Evolutionary conservation across 2,113 vertebrate species (phyloP), one percentile per base, ranked within the genome.

Genomic region (Uropsilus gracilis): DNA sequence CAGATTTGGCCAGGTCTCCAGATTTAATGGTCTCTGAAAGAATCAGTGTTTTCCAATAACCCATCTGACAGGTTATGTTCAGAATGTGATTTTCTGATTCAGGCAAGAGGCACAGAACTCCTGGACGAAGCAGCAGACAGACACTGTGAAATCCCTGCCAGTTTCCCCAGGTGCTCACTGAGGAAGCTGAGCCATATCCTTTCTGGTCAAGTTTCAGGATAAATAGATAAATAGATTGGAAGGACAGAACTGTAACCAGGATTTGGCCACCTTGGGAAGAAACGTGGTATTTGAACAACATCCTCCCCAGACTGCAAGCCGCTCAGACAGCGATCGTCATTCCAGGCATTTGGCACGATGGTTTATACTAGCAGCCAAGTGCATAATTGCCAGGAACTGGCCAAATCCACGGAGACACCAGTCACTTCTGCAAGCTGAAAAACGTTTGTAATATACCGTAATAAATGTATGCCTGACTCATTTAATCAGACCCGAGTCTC

Each of bases 321-420:
- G 1, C 75, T 90, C 89, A 93, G 93, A 89, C 42, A 0, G 4
- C 48, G 78, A 80, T 75, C 2, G 0, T 71, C 78, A 39, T 59
- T 93, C 46, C 91, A 93, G 86, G 83, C 46, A 13, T 89, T 91
- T 93, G 97, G 95, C 96, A 57, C 20, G 2, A 81, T 32, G 20
- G 34, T 55, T 71, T 76, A 39, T 13, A 63, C 71, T 34, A 81
- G 91, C 80, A 68, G 92, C 96, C 97, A 97, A 97, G 75, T 85
- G 66, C 92, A 81, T 93, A 91, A 94, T 72, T 96, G 86, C 93
- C 95, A 93, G 96, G 95, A 97, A 96, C 86, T 71, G 37, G 87
- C 64, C 87, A 75, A 89, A 83, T 95, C 97, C 93, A 87, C 20
- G 9, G 97, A 95, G 96, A 96, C 93, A 77, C 30, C 63, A 61